Evolutionary conservation across 2,888 invertebrate species (phyloP), one percentile per base, ranked within the genome.

Genomic region (Ctenicera cuprea): DNA sequence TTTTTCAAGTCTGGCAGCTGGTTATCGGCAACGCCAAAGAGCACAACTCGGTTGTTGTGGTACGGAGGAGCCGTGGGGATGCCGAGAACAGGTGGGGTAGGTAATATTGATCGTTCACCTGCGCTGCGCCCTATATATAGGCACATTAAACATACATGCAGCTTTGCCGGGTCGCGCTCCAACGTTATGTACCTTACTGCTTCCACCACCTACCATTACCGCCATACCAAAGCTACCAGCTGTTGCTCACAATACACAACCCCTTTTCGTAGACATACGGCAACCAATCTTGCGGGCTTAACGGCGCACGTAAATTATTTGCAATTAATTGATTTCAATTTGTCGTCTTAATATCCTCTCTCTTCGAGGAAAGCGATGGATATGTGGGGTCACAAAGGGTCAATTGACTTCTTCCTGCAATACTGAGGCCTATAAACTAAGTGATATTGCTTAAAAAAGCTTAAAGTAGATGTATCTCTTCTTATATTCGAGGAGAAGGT

Each of bases 101-200:
- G 76, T 73, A 67, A 76, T 80, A 80, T 80, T 80, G 80, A 80
- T 80, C 80, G 77, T 66, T 79, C 75, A 80, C 80, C 80, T 80
- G 78, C 77, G 77, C 78, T 77, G 78, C 76, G 78, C 78, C 80
- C 78, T 79, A 78, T 80, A 79, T 77, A 77, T 76, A 77, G 71
- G 66, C 73, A 76, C 73, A 78, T 79, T 78, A 79, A 79, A 77
- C 79, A 78, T 78, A 77, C 77, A 77, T 78, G 77, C 76, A 68
- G 73, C 71, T 71, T 67, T 71, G 41, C 74, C 66, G 64, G 73
- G 73, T 65, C 73, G 65, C 70, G 69, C 59, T 64, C 26, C 72
- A 9, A 52, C 64, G 48, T 65, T 71, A 43, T 71, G 61, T 64
- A 68, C 65, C 63, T 54, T 67, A 59, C 66, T 38, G 38, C 57